Evolutionary conservation across 1,140 invertebrate species (phyloP), one percentile per base, ranked within the genome.

Genomic region (Cyclina sinensis): DNA sequence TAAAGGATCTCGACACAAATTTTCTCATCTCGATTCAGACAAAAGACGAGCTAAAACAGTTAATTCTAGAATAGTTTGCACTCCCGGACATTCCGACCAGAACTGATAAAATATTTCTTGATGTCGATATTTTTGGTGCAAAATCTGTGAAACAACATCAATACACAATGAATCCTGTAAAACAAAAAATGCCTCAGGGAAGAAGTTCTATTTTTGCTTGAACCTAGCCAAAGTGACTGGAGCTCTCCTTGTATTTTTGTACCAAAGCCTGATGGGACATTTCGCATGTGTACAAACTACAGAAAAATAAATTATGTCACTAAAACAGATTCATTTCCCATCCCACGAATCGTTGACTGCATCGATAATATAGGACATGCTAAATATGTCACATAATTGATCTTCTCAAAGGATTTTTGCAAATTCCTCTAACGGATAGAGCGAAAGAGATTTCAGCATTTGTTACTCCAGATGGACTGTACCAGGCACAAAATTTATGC

Each of bases 401-500:
- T 35, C 54, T 90, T 27, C 30, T 89, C 0, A 91, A 91, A 81
- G 85, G 89, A n/a, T n/a, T n/a, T n/a, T 14, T 27, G 4, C 54
- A 85, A 43, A 78, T 90, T 16, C 86, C 89, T 16, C 35, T 90
- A n/a, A 89, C 68, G 0, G 70, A 92, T 4, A 43, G 80, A 79
- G 89, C 86, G 1, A 89, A 62, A 32, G 74, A 89, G 57, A 83
- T 91, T 18, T 88, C 82, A 1, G 62, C 91, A 46, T 89, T 92
- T 86, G 80, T 91, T 0, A 90, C 84, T 4, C 48, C 93, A 62
- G 21, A 91, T 68, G 95, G 95, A 14, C 85, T 94, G 21, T 95
- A 90, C 68, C 89, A 95, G 78, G 96, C 96, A 85, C 89, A 78
- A 5, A 82, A 94, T 0, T n/a, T n/a, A n/a, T n/a, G n/a, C n/a